These are phyloP conservation scores for Ispidina picta DNA, from an alignment of 2,797 vertebrate genomes.

Conservation along the genomic window DNA sequence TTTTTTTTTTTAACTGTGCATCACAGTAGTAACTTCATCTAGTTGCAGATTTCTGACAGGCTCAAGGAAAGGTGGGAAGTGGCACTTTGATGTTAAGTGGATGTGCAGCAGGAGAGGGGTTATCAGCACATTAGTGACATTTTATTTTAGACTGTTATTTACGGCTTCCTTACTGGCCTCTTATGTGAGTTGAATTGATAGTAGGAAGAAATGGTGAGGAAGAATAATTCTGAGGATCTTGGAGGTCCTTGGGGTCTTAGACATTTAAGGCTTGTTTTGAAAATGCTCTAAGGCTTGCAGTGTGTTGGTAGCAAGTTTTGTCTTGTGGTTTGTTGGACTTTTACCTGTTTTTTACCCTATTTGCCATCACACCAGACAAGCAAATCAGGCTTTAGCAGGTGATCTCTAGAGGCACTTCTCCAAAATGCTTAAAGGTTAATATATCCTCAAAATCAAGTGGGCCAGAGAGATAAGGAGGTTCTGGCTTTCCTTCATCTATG, in stretches of 20 bases:
- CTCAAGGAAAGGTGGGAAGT: not conserved
- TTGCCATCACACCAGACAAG: constrained; percentile 10
- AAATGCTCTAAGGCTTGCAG: not conserved
- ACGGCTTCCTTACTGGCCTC: not conserved
- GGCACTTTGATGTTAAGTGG: not conserved
- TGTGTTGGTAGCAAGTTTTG: not conserved
- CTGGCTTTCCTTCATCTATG: not conserved
- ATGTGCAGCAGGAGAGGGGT: not conserved
- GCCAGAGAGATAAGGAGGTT: constrained; percentile 41
- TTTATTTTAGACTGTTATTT: not conserved
- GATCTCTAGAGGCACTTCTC: not conserved
- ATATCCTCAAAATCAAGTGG: constrained; percentile 22
- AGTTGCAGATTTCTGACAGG: not conserved
- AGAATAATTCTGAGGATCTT: not conserved
- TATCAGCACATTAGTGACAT: not conserved
- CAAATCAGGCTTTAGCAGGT: constrained; percentile 36
- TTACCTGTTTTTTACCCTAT: not conserved
- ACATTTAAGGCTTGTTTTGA: not conserved
- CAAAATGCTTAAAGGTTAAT: constrained; percentile 60
- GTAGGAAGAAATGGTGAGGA: not conserved
- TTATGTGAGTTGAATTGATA: not conserved
- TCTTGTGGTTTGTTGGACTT: not conserved
- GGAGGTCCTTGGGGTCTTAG: not conserved
- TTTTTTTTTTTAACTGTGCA: rapidly evolving
- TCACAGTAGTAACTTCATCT: not conserved